These are phyloP conservation scores for Zaprionus inermis DNA, from an alignment of 1,140 invertebrate species.

Conservation along the genomic window DNA sequence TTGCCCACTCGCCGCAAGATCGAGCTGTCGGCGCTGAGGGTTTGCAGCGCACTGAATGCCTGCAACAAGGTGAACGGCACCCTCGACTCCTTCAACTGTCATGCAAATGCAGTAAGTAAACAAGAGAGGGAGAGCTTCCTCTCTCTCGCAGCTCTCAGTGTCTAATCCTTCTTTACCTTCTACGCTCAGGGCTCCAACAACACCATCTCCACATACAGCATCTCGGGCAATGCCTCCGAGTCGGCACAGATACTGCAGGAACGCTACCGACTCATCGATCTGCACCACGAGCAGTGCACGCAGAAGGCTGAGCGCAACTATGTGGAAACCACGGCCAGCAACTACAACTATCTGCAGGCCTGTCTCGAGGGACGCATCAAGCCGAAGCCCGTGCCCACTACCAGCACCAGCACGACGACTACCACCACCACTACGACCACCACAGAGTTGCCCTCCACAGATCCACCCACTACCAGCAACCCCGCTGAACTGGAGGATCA, in stretches of 20 bases:
- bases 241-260: slow-evolving; percentile 66
- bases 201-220: slow-evolving; percentile 71
- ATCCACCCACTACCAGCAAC: slow-evolving; percentile 34
- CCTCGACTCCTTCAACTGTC: slow-evolving; percentile 70
- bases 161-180: not conserved
- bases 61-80: slow-evolving; percentile 58
- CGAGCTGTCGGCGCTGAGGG: slow-evolving; percentile 35
- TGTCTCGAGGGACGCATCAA: slow-evolving; percentile 66
- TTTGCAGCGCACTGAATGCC: slow-evolving; percentile 47
- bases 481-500: slow-evolving; percentile 63
- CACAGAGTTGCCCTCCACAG: slow-evolving; percentile 50
- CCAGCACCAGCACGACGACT: slow-evolving; percentile 32
- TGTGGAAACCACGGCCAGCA: slow-evolving; percentile 62
- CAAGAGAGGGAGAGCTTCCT: too few species aligned
- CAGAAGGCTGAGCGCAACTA: slow-evolving; percentile 62
- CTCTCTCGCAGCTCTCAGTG: not conserved
- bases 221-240: slow-evolving; percentile 78
- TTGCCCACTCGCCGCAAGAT: slow-evolving; percentile 53
- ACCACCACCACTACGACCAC: slow-evolving; percentile 55
- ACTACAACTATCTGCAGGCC: slow-evolving; percentile 73
- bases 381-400: slow-evolving; percentile 51
- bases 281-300: slow-evolving; percentile 66
- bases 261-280: slow-evolving; percentile 72
- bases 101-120: slow-evolving; percentile 62
- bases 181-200: slow-evolving; percentile 68